Conservation (phyloP, 2,888 invertebrate species). For the Ceriagrion tenellum region DNA sequence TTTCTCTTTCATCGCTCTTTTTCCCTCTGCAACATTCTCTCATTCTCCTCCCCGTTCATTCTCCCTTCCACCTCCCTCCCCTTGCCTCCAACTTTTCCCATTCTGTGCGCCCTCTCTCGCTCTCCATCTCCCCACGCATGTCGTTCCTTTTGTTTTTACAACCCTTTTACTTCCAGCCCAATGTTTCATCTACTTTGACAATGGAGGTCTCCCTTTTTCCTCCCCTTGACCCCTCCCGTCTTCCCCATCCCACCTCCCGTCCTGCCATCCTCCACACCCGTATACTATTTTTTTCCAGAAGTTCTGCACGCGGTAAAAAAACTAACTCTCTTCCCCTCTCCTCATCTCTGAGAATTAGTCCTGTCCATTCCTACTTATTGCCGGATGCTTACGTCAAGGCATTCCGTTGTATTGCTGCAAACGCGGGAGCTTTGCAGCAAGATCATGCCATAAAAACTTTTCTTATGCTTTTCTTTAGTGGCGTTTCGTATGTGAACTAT, state of each 20-base stretch:
- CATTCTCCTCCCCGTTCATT: not conserved
- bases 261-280: not conserved
- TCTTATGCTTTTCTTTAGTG: not conserved
- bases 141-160: not conserved
- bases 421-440: not conserved
- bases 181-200: conserved; percentile 38
- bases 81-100: not conserved
- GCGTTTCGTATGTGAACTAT: not conserved
- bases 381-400: not conserved
- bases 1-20: not conserved
- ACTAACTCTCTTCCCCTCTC: not conserved
- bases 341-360: not conserved
- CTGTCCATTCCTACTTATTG: conserved; percentile 19
- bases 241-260: not conserved
- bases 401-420: not conserved
- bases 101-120: not conserved
- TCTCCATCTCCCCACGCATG: not conserved
- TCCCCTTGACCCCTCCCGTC: not conserved
- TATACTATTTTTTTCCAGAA: not conserved
- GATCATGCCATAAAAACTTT: not conserved
- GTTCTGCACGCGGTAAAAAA: not conserved
- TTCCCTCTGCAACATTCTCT: not conserved
- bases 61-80: not conserved
- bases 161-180: conserved; percentile 3
- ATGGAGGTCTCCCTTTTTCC: conserved; percentile 9